Evolutionary conservation across 37 sponge, comb jelly and placozoan species (phyloP).

Genomic region (Halichondria panicea): DNA sequence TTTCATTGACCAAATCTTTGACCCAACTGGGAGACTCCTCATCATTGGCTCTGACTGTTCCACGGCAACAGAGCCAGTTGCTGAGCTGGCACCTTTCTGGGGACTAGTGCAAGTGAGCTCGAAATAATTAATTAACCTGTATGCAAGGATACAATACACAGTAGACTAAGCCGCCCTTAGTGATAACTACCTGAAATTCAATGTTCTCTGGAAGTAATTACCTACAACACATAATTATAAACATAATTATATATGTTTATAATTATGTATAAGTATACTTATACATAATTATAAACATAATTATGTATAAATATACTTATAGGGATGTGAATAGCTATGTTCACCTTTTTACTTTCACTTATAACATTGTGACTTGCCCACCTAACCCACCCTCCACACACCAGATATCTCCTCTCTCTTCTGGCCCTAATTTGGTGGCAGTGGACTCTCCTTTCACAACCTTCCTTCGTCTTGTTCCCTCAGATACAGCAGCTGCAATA

Average conservation of each 20-base stretch:
- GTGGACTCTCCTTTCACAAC: not conserved
- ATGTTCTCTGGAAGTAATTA: not conserved
- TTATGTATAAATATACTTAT: too few relatives aligned
- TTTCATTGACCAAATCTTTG: conserved; percentile 62
- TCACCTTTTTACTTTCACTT: too few relatives aligned
- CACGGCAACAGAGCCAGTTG: conserved; percentile 50
- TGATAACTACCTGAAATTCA: not conserved
- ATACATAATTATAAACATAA: too few relatives aligned
- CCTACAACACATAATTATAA: not conserved
- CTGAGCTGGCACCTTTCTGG: conserved; percentile 74
- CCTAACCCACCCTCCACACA: not conserved
- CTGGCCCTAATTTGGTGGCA: conserved; percentile 45
- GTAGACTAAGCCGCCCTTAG: too few relatives aligned
- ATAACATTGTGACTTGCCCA: too few relatives aligned
- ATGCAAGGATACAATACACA: not conserved
- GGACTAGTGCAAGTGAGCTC: conserved; percentile 55
- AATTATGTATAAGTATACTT: too few relatives aligned
- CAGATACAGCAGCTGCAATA: conserved; percentile 35
- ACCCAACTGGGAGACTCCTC: conserved; percentile 46
- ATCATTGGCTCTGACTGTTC: conserved; percentile 75
- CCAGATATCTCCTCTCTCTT: conserved; percentile 51
- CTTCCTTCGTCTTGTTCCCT: conserved; percentile 59
- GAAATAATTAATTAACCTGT: not conserved
- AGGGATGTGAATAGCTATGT: too few relatives aligned
- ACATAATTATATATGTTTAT: not conserved